These are phyloP conservation scores for Ecdyonurus torrentis DNA, from an alignment of 2,888 invertebrate genomes.

Conservation along the genomic window DNA sequence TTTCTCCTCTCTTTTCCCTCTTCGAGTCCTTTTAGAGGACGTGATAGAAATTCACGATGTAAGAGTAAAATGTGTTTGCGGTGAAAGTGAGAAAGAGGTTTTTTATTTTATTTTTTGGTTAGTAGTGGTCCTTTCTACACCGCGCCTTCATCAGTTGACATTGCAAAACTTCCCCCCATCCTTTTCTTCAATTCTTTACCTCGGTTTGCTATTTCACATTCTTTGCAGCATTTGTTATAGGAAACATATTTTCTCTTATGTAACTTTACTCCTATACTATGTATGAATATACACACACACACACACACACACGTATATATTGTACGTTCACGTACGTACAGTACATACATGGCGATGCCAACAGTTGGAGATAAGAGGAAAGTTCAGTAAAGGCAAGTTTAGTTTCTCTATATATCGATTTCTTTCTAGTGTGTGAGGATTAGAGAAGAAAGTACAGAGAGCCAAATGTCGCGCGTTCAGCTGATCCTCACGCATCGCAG, in stretches of 20 bases:
- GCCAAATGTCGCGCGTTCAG: too few species aligned
- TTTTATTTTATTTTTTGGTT: too few species aligned
- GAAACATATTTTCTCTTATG: neutral
- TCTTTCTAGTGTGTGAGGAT: too few species aligned
- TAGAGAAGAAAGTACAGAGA: too few species aligned
- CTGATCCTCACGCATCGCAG: too few species aligned
- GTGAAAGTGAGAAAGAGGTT: neutral
- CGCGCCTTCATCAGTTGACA: neutral
- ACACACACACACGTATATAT: too few species aligned
- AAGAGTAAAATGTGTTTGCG: neutral
- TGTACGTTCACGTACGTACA: too few species aligned
- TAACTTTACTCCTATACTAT: too few species aligned
- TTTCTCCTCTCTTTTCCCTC: too few species aligned
- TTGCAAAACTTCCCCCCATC: neutral
- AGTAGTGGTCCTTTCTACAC: too few species aligned
- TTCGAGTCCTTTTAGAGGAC: neutral
- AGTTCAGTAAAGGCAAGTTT: too few species aligned
- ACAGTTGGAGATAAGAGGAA: neutral
- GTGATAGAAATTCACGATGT: neutral
- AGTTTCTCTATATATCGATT: neutral
- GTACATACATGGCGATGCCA: neutral
- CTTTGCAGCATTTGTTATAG: neutral
- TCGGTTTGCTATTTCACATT: neutral
- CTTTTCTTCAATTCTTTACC: neutral
- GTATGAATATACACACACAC: too few species aligned